Conservation (phyloP, 2,797 vertebrate species). For the Anguilla obscura region DNA sequence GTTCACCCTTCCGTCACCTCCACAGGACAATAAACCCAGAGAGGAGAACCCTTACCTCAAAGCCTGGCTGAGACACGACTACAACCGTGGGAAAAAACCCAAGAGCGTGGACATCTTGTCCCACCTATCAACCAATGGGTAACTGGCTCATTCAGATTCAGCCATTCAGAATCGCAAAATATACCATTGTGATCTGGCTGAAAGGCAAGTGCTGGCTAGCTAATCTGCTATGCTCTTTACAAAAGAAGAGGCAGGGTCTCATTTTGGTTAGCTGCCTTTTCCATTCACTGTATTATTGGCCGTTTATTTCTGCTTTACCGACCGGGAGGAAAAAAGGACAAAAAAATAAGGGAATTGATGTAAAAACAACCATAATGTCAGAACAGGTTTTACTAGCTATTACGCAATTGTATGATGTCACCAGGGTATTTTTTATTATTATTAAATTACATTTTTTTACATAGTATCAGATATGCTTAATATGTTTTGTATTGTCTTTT, state of each 20-base stretch:
- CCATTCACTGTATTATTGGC: background rate
- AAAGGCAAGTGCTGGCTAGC: background rate
- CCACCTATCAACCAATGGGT: background rate
- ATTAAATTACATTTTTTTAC: background rate
- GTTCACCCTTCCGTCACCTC: background rate
- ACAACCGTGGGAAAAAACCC: background rate
- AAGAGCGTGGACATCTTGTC: background rate
- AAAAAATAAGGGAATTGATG: background rate
- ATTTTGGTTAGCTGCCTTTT: background rate
- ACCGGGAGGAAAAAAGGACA: no score
- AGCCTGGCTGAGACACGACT: background rate
- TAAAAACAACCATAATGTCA: background rate
- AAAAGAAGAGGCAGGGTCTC: background rate
- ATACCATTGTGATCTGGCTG: background rate
- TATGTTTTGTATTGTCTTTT: background rate
- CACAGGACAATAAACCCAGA: background rate
- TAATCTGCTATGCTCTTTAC: background rate
- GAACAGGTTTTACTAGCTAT: background rate
- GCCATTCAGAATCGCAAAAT: background rate
- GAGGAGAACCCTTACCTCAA: conserved; percentile 7
- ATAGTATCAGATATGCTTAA: background rate
- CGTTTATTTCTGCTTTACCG: background rate
- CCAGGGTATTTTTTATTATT: background rate
- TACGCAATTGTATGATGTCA: background rate
- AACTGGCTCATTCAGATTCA: background rate